Conservation (phyloP, 2,113 vertebrate species). For the Fukomys damarensis region DNA sequence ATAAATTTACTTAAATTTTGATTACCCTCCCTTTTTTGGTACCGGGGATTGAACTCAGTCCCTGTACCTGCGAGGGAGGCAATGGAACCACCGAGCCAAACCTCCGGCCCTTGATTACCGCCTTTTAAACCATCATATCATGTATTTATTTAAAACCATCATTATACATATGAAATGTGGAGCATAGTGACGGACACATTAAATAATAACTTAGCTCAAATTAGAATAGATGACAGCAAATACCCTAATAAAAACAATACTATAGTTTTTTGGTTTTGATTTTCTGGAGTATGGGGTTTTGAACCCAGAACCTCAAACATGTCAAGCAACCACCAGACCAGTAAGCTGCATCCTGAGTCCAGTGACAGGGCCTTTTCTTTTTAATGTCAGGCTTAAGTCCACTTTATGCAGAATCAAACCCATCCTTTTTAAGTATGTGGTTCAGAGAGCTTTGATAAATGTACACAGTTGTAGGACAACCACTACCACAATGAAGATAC, state of each 20-base stretch:
- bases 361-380: background rate
- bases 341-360: background rate
- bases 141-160: background rate
- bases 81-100: too few relatives aligned
- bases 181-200: background rate
- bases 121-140: background rate
- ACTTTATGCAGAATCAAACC: background rate
- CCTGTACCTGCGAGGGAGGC: too few relatives aligned
- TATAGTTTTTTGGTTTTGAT: background rate
- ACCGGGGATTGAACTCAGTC: too few relatives aligned
- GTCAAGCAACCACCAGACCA: background rate
- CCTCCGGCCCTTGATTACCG: too few relatives aligned
- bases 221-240: background rate
- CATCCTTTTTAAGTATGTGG: background rate
- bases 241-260: conserved; percentile 12
- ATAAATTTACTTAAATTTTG: background rate
- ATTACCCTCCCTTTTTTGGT: background rate
- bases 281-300: background rate
- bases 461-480: background rate
- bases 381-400: background rate
- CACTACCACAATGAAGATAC: background rate
- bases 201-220: background rate
- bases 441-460: background rate
- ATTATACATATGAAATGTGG: background rate
- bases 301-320: background rate